Evolutionary conservation across 2,888 invertebrate species (phyloP).

Genomic region (Tortricodes alternella): DNA sequence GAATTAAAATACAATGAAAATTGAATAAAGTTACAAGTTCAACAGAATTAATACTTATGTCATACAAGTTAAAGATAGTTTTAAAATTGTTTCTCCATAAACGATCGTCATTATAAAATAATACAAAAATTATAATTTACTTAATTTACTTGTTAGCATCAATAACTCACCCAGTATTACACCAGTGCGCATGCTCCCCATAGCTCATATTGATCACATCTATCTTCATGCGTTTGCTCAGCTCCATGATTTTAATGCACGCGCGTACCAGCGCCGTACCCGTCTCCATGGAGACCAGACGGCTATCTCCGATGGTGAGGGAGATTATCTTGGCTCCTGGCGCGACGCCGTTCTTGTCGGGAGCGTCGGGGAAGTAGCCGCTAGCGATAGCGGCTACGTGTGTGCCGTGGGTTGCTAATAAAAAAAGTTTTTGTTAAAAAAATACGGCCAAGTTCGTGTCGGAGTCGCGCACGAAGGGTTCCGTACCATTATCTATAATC

Average conservation of each 20-base stretch:
- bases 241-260: slow-evolving; percentile 93
- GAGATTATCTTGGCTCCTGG: slow-evolving; percentile 98
- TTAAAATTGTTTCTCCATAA: no score
- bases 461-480: no score
- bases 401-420: slow-evolving; percentile 97
- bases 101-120: no score
- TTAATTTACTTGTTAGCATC: background rate
- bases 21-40: no score
- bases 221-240: slow-evolving; percentile 83
- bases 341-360: slow-evolving; percentile 96
- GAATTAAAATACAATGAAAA: no score
- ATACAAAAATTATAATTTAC: slow-evolving; percentile 1
- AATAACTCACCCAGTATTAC: slow-evolving; percentile 89
- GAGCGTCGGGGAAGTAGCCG: slow-evolving; percentile 92
- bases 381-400: slow-evolving; percentile 98
- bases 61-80: no score
- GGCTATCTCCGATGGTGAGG: slow-evolving; percentile 95
- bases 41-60: no score
- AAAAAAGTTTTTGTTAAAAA: no score
- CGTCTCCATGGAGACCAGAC: slow-evolving; percentile 97
- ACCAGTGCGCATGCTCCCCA: slow-evolving; percentile 97
- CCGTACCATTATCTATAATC: no score
- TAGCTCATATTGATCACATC: slow-evolving; percentile 99
- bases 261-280: slow-evolving; percentile 96
- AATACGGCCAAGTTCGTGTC: no score